These are phyloP conservation scores for Tuberolachnus salignus DNA, from an alignment of 2,888 invertebrate species.

Conservation along the genomic window DNA sequence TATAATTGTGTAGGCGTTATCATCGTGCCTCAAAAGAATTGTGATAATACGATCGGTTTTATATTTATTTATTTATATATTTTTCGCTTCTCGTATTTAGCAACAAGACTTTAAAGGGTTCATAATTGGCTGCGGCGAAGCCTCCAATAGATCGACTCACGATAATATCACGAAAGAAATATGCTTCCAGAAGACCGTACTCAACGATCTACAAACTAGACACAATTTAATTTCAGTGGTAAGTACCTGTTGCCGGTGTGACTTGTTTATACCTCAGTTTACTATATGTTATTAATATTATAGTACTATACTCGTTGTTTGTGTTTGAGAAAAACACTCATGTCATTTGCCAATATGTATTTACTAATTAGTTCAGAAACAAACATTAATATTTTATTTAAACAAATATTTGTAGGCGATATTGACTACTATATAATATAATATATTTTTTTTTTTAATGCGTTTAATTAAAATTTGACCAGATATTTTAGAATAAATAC, in stretches of 20 bases:
- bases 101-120: conserved; percentile 15
- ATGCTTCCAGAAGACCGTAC: background rate
- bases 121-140: background rate
- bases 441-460: background rate
- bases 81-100: too few relatives aligned
- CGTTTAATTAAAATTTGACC: background rate
- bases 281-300: background rate
- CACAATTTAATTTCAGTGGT: conserved; percentile 5
- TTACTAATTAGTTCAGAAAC: background rate
- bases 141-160: background rate
- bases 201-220: background rate
- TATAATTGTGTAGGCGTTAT: too few relatives aligned
- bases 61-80: too few relatives aligned
- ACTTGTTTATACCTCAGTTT: background rate
- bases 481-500: background rate
- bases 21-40: too few relatives aligned
- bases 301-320: background rate
- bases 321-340: background rate
- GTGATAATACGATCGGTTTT: too few relatives aligned
- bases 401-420: background rate
- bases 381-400: background rate
- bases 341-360: background rate
- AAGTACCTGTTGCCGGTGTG: background rate
- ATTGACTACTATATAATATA: background rate
- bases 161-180: background rate